Evolutionary conservation across 1,140 invertebrate genomes (phyloP).

Genomic region (Venturia canescens): DNA sequence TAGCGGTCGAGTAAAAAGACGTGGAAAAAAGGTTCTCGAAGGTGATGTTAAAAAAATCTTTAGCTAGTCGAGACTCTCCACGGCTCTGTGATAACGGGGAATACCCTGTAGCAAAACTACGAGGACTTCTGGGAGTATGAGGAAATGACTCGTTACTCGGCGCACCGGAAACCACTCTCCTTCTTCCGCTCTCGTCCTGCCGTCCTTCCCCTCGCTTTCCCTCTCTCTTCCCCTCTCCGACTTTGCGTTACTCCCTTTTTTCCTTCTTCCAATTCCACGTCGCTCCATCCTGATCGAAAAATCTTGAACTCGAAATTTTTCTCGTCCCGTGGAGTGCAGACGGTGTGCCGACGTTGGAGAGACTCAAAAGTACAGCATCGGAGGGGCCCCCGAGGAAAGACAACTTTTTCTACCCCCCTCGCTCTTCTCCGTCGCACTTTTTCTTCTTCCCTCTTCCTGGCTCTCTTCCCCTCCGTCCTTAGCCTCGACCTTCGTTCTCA

Average conservation of each 20-base stretch:
- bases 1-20: conserved; percentile 38
- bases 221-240: not conserved
- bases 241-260: not conserved
- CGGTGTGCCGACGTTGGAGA: not conserved
- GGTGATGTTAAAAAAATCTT: not conserved
- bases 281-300: conserved; percentile 41
- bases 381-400: not conserved
- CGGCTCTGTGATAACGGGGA: conserved; percentile 4
- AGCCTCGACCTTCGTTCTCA: not conserved
- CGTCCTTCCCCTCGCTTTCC: not conserved
- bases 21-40: conserved; percentile 46
- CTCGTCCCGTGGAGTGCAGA: not conserved
- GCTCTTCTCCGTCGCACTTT: not conserved
- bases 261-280: not conserved
- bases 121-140: conserved; percentile 51
- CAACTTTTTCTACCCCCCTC: not conserved
- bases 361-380: not conserved
- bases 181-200: conserved; percentile 53
- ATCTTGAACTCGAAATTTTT: conserved; percentile 25
- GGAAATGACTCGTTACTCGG: conserved; percentile 73
- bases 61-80: not conserved
- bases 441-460: not conserved
- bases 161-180: conserved; percentile 70
- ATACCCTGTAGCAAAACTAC: conserved; percentile 9
- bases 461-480: not conserved